Conservation (phyloP, 1,140 invertebrate genomes). For the Pseudomyrmex dendroicus region DNA sequence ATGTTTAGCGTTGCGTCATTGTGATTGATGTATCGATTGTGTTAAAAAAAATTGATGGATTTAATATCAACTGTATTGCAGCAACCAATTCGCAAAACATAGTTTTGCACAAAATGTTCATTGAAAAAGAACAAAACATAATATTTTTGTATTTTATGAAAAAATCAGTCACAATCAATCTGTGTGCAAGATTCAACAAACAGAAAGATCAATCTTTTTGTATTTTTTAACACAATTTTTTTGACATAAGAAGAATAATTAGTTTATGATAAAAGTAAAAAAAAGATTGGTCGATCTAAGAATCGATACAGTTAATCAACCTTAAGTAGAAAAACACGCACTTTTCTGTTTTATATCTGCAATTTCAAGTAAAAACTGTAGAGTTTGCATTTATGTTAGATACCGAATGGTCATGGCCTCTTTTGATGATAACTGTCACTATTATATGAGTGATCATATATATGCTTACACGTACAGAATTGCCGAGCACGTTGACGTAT, state of each 20-base stretch:
- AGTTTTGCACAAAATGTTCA: background rate
- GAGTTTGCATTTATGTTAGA: background rate
- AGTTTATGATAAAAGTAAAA: no score
- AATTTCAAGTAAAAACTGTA: no score
- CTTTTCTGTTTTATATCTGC: no score
- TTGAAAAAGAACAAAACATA: no score
- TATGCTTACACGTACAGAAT: background rate
- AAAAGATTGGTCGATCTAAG: no score
- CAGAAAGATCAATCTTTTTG: background rate
- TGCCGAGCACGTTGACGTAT: background rate
- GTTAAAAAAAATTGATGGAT: background rate
- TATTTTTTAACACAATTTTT: constrained; percentile 1
- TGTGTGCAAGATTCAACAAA: background rate
- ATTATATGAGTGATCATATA: constrained; percentile 4
- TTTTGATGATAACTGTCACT: background rate
- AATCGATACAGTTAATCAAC: no score
- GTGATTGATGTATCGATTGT: background rate
- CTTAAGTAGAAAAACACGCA: no score
- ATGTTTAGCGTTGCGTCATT: background rate
- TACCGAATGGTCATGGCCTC: no score
- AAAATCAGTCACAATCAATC: background rate
- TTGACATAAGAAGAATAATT: no score
- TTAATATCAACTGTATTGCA: background rate
- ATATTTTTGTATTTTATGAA: background rate
- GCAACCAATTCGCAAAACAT: background rate